Conservation (phyloP, 2,113 vertebrate species). For the Loxodonta africana region DNA sequence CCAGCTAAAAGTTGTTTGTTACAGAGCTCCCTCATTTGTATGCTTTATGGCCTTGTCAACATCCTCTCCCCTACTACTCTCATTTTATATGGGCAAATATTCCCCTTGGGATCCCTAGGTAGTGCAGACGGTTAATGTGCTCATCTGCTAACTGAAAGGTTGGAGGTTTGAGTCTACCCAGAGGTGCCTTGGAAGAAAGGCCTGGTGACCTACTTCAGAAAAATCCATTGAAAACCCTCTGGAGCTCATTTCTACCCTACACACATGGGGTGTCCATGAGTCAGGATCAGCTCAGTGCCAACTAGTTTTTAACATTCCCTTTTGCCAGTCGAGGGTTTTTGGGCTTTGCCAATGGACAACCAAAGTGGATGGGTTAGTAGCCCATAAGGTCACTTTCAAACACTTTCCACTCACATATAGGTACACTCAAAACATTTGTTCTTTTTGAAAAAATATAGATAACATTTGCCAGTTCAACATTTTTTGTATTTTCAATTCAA, state of each 20-base stretch:
- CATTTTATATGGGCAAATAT: not conserved
- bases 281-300: not conserved
- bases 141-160: not conserved
- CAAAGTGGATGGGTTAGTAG: not conserved
- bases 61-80: not conserved
- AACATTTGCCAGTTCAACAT: not conserved
- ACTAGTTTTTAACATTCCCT: not conserved
- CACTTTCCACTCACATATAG: not conserved
- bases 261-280: not conserved
- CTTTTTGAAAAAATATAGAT: not conserved
- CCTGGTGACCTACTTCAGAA: not conserved
- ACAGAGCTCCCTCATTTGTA: not conserved
- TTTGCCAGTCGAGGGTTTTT: not conserved
- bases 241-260: not conserved
- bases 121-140: not conserved
- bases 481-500: not conserved
- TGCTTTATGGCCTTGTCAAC: not conserved
- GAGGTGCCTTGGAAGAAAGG: not conserved
- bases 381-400: not conserved
- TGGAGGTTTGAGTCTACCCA: not conserved
- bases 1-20: not conserved
- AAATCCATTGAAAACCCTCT: not conserved
- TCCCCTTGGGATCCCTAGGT: not conserved
- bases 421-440: not conserved
- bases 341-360: not conserved